Evolutionary conservation across 1,140 invertebrate genomes (phyloP).

Genomic region (Aphaenogaster floridana): DNA sequence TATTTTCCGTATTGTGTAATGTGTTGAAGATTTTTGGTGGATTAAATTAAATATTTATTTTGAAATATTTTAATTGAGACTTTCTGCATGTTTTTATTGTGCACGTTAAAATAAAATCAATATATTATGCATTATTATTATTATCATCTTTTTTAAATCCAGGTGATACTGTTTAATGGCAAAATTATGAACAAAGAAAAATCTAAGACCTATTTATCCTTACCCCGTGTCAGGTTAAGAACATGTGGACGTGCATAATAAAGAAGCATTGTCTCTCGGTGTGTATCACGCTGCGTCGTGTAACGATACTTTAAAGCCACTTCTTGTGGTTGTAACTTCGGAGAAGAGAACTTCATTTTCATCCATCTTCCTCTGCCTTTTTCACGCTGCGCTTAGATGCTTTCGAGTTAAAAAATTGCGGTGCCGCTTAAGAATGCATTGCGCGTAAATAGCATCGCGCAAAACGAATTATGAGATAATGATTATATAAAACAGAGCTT

Average conservation of each 20-base stretch:
- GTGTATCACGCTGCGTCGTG: slow-evolving; percentile 38
- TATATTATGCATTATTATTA: not conserved
- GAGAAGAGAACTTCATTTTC: slow-evolving; percentile 65
- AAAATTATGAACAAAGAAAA: not conserved
- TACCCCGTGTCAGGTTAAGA: slow-evolving; percentile 9
- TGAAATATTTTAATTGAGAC: slow-evolving; percentile 1
- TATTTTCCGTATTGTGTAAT: not conserved
- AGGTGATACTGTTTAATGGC: not conserved
- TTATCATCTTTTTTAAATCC: not conserved
- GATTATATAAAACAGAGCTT: not conserved
- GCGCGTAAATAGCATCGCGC: not conserved
- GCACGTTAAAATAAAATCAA: not conserved
- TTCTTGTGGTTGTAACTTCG: slow-evolving; percentile 50
- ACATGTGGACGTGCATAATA: slow-evolving; percentile 37
- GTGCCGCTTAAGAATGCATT: slow-evolving; percentile 54
- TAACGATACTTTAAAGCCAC: slow-evolving; percentile 34
- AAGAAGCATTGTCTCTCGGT: slow-evolving; percentile 25
- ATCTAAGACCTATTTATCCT: slow-evolving; percentile 23
- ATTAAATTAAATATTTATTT: slow-evolving; percentile 28
- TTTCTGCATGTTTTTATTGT: not conserved
- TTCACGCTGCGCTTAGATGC: slow-evolving; percentile 40
- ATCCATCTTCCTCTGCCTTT: slow-evolving; percentile 64
- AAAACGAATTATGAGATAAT: slow-evolving; percentile 22
- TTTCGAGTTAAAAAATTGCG: slow-evolving; percentile 69
- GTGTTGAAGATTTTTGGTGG: not conserved